Evolutionary conservation across 2,113 vertebrate genomes (phyloP).

Genomic region (Balaeniceps rex): DNA sequence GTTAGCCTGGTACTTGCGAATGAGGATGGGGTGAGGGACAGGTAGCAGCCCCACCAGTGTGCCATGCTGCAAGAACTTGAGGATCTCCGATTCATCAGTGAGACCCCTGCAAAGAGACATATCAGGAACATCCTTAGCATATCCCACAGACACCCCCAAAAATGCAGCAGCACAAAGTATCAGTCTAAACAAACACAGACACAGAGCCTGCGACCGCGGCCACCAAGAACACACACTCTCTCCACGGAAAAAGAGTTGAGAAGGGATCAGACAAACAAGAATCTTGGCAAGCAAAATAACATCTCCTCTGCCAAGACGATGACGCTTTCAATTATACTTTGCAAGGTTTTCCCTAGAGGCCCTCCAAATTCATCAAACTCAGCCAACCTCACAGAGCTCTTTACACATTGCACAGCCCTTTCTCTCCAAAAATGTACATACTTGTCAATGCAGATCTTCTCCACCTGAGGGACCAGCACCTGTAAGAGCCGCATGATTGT

Average conservation of each 20-base stretch:
- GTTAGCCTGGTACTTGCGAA: constrained; percentile 98
- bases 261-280: background rate
- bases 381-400: background rate
- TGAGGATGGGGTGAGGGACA: constrained; percentile 97
- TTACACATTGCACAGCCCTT: background rate
- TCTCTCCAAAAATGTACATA: constrained; percentile 45
- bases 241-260: background rate
- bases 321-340: background rate
- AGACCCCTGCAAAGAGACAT: constrained; percentile 79
- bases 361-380: background rate
- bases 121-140: background rate
- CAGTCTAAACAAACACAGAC: background rate
- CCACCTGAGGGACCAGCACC: constrained; percentile 96
- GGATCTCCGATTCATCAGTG: constrained; percentile 96
- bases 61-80: constrained; percentile 95
- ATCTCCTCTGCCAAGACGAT: background rate
- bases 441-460: constrained; percentile 99
- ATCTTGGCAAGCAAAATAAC: background rate
- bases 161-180: background rate
- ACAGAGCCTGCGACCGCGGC: rapidly evolving
- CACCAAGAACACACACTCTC: background rate
- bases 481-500: constrained; percentile 97
- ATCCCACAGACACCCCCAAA: background rate
- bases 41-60: constrained; percentile 95
- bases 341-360: background rate